A percentile compares a stretch with the other conserved stretches of the same genome.
Evolutionary conservation across 2,113 vertebrate species (phyloP).

Genomic region (Motacilla tschutschensis): DNA sequence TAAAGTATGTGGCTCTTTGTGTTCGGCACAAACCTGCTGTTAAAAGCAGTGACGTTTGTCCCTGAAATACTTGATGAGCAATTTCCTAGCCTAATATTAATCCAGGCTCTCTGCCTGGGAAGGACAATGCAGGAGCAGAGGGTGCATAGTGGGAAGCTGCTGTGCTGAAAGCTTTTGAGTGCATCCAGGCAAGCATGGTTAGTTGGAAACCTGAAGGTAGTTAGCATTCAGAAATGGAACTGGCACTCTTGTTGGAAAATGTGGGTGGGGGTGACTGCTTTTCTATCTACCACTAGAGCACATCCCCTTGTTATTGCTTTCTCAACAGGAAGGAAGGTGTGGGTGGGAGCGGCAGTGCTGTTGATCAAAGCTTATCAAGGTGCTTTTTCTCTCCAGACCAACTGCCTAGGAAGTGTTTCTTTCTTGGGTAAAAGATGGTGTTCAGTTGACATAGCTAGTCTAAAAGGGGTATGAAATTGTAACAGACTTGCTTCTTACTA

Average conservation of each 20-base stretch:
- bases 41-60: not conserved
- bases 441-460: not conserved
- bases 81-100: not conserved
- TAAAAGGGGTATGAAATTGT: not conserved
- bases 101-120: not conserved
- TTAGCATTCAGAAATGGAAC: not conserved
- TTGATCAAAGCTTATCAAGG: not conserved
- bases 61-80: not conserved
- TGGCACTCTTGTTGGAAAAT: not conserved
- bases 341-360: not conserved
- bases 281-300: not conserved
- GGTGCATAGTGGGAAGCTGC: not conserved
- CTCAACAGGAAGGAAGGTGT: constrained; percentile 8
- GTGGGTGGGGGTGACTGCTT: not conserved
- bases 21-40: not conserved
- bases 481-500: not conserved
- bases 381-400: not conserved
- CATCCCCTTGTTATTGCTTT: not conserved
- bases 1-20: not conserved
- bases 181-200: not conserved
- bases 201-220: not conserved
- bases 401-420: not conserved
- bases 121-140: not conserved
- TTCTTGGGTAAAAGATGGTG: not conserved
- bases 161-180: not conserved